Conservation (phyloP, 2,113 vertebrate species). For the Hippocampus zosterae region DNA sequence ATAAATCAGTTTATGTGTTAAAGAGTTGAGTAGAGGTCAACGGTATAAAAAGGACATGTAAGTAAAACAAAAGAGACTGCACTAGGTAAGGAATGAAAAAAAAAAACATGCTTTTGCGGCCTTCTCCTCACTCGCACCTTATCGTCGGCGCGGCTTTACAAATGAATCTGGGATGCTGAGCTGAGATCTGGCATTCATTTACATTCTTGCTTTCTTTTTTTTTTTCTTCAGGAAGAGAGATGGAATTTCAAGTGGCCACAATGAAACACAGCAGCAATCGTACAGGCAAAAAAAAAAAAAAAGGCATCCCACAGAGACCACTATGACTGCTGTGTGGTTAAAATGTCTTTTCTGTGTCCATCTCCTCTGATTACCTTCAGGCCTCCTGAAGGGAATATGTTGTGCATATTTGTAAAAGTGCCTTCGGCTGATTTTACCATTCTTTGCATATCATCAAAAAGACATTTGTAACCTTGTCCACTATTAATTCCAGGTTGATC, state of each 20-base stretch:
- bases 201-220: constrained; percentile 53
- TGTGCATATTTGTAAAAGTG: constrained; percentile 1
- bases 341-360: constrained; percentile 46
- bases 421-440: neutral
- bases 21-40: constrained; percentile 14
- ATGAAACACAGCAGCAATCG: constrained; percentile 46
- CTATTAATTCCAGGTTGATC: no score
- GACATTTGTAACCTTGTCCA: neutral
- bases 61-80: constrained; percentile 3
- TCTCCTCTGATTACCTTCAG: constrained; percentile 60
- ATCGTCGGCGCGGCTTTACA: constrained; percentile 36
- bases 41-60: neutral
- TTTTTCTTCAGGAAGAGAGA: constrained; percentile 32
- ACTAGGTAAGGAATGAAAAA: constrained; percentile 8
- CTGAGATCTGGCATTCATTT: constrained; percentile 61
- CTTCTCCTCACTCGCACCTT: constrained; percentile 41
- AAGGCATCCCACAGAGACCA: constrained; percentile 31
- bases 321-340: constrained; percentile 36
- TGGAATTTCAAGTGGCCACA: constrained; percentile 56
- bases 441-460: neutral
- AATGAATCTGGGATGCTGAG: constrained; percentile 35
- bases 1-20: neutral
- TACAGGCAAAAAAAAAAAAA: constrained; percentile 19
- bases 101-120: neutral
- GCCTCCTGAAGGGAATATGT: constrained; percentile 28